Percentiles rank a stretch among this genome's conserved stretches.
Evolutionary conservation across 2,797 vertebrate species (phyloP).

Genomic region (Trematomus bernacchii): DNA sequence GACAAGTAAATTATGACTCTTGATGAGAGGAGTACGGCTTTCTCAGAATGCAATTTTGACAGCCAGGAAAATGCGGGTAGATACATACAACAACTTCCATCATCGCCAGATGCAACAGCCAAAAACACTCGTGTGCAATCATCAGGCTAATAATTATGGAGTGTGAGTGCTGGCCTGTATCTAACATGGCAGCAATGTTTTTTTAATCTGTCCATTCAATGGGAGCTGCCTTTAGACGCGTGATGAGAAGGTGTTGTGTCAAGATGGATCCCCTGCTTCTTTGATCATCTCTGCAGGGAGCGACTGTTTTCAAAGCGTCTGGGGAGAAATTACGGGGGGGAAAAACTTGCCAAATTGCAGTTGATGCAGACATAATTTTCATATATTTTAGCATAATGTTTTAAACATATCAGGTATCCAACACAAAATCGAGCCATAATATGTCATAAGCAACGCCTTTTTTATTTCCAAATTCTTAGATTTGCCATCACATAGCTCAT

Average conservation of each 20-base stretch:
- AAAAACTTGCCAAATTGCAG: constrained; percentile 63
- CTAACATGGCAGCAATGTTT: constrained; percentile 77
- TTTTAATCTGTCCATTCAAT: constrained; percentile 78
- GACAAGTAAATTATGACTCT: constrained; percentile 87
- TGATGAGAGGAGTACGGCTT: constrained; percentile 77
- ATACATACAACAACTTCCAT: constrained; percentile 81
- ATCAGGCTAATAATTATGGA: constrained; percentile 81
- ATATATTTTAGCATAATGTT: constrained; percentile 66
- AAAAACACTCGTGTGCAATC: constrained; percentile 81
- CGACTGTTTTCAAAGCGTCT: constrained; percentile 60
- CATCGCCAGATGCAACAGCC: constrained; percentile 76
- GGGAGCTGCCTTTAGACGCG: constrained; percentile 64
- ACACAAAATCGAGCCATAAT: constrained; percentile 42
- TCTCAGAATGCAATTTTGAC: constrained; percentile 82
- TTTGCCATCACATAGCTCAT: constrained; percentile 37
- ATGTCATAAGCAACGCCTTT: constrained; percentile 32
- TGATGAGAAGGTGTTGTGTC: constrained; percentile 77
- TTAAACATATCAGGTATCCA: constrained; percentile 60
- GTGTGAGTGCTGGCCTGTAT: constrained; percentile 75
- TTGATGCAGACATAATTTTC: constrained; percentile 69
- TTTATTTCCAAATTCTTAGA: constrained; percentile 45
- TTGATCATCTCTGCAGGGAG: constrained; percentile 73
- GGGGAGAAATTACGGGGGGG: constrained; percentile 40
- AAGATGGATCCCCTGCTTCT: constrained; percentile 67
- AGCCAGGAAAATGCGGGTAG: constrained; percentile 71